These are phyloP conservation scores for Sinosuthora webbiana DNA, from an alignment of 2,113 vertebrate genomes.

Conservation along the genomic window DNA sequence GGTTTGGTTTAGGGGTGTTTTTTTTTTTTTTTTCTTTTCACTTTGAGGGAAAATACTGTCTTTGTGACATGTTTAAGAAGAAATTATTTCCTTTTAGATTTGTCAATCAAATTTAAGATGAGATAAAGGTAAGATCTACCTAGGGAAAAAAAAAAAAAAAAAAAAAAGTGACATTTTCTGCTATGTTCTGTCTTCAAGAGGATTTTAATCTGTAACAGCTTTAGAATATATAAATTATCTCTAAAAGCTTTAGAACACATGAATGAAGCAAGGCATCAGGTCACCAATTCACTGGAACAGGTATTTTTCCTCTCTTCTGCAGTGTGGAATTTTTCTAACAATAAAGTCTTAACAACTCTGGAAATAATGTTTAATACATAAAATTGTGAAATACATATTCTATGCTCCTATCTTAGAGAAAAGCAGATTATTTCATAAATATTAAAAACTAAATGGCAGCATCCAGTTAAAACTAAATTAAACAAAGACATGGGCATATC, in stretches of 20 bases:
- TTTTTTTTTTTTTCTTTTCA: background rate
- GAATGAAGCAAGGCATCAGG: background rate
- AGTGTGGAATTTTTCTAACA: conserved; percentile 1
- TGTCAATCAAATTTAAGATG: background rate
- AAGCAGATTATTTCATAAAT: conserved; percentile 22
- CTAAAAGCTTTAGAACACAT: conserved; percentile 1
- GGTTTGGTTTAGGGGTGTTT: accelerated
- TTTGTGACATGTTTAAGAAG: background rate
- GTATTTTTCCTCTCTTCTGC: background rate
- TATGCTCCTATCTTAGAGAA: background rate
- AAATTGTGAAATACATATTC: conserved; percentile 18
- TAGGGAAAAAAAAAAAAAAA: background rate
- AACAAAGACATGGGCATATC: background rate
- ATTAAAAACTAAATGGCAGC: conserved; percentile 16
- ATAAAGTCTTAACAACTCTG: conserved; percentile 36
- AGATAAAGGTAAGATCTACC: background rate
- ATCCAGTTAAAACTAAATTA: conserved; percentile 37
- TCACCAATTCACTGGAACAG: background rate
- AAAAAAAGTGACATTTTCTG: background rate
- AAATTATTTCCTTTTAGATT: background rate
- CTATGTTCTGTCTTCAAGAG: conserved; percentile 1
- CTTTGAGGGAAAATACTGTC: accelerated
- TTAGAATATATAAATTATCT: background rate
- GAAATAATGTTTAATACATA: background rate
- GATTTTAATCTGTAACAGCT: background rate